Base-by-base conservation (phyloP, 2,888 invertebrate genomes). In the Horisme vitalbata region DNA sequence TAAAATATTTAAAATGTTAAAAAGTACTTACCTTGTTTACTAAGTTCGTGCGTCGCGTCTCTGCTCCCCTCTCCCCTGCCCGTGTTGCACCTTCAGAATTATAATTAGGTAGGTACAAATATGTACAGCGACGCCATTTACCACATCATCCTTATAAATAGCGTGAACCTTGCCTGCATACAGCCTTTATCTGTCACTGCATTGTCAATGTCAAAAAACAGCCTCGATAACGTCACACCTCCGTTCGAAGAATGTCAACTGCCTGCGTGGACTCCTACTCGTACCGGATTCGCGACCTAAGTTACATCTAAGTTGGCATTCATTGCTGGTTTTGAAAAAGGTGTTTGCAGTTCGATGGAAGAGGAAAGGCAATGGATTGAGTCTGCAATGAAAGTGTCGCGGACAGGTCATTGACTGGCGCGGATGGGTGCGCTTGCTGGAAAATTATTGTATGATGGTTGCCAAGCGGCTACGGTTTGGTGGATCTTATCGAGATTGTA, bases 161-260 rank as follows among this genome's bases (percentile, higher is more conserved):
- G 38, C 34, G 7, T 8, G 13, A 28, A 27, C 41, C 33, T 45
- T 38, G 41, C 38, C 20, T 35, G 45, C 36, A 33, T 41, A 38
- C 24, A 36, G 39, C 41, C 45, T 39, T 36, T 33, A 50, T 27
- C 45, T 50, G 46, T 55, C 56, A 52, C 38, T 54, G 62, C 65
- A 67, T 49, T 70, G 71, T 63, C 72, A 72, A 72, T 72, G 71
- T 71, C 71, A 65, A 64, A 71, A 66, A 59, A 62, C 63, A 66
- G 58, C 65, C 59, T 65, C 66, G 45, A 15, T 53, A 35, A 33
- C 47, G 56, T 51, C 58, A 41, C 64, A 52, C 30, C 53, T 61
- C 58, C 57, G 55, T 55, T 20, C 34, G 50, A 48, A 59, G 65
- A 62, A 69, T 68, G 68, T 51, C 43, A 51, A 52, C 63, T 38